Percentiles rank a stretch among this genome's conserved stretches.
Conservation (phyloP, 2,888 invertebrate species). For the Archips xylosteana region DNA sequence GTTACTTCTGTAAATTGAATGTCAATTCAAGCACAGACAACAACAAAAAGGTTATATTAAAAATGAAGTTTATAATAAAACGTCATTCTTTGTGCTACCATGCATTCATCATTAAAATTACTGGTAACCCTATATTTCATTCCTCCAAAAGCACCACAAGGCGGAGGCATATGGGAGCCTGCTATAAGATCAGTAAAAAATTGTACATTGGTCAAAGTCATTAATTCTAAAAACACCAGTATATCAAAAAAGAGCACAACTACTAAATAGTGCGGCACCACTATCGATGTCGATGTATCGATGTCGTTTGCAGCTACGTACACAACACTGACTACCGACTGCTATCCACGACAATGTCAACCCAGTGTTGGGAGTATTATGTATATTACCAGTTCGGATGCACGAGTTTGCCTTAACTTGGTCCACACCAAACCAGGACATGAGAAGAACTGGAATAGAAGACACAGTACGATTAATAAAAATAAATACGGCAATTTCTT, state of each 20-base stretch:
- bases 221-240: constrained; percentile 17
- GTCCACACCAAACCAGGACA: constrained; percentile 84
- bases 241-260: constrained; percentile 34
- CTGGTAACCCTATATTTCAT: too few relatives aligned
- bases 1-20: too few relatives aligned
- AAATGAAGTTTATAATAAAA: too few relatives aligned
- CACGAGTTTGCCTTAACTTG: constrained; percentile 81
- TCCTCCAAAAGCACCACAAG: too few relatives aligned
- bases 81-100: too few relatives aligned
- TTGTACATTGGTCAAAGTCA: too few relatives aligned
- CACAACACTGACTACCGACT: constrained; percentile 57
- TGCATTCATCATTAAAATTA: too few relatives aligned
- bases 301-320: constrained; percentile 49
- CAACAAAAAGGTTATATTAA: too few relatives aligned
- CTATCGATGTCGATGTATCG: constrained; percentile 50
- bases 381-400: constrained; percentile 81
- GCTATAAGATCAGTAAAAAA: too few relatives aligned
- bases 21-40: too few relatives aligned
- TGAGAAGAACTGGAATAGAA: constrained; percentile 80
- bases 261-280: constrained; percentile 35
- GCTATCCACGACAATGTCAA: constrained; percentile 55
- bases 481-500: too few relatives aligned
- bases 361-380: constrained; percentile 46
- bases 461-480: not conserved
- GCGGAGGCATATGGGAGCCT: too few relatives aligned